Conservation (phyloP, 2,888 invertebrate genomes). For the Cephus sareptanus region DNA sequence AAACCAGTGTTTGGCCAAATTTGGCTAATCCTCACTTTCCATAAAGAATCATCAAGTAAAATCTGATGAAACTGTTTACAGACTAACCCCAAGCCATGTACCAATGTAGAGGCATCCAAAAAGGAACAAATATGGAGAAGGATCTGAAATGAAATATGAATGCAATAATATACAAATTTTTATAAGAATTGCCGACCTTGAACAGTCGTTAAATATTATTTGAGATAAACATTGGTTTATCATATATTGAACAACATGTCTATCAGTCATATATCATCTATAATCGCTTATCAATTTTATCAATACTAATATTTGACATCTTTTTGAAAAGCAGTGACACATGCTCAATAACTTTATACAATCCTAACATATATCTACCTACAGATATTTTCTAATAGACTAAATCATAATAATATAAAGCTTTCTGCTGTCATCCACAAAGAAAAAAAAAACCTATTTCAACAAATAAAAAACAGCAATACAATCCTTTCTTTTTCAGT, state of each 20-base stretch:
- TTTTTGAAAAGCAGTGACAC: not conserved
- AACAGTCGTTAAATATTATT: not conserved
- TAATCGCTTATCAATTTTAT: not conserved
- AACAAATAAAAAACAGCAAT: not conserved
- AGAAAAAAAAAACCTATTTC: not conserved
- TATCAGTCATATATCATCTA: not conserved
- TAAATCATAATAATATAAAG: not conserved
- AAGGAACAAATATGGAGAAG: conserved; percentile 73
- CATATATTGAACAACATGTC: not conserved
- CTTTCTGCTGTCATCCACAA: not conserved
- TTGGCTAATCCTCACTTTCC: conserved; percentile 66
- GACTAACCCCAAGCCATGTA: conserved; percentile 68
- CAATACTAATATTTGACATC: not conserved
- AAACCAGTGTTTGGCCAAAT: conserved; percentile 54
- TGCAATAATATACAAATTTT: conserved; percentile 9
- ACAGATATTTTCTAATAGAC: not conserved
- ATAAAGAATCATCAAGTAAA: conserved; percentile 69
- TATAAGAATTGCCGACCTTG: not conserved
- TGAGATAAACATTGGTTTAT: not conserved
- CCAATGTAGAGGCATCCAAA: conserved; percentile 70
- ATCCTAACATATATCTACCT: not conserved
- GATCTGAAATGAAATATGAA: conserved; percentile 66
- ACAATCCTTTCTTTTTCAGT: not conserved
- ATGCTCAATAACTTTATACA: not conserved
- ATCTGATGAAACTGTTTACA: conserved; percentile 71